Percentiles rank a stretch among this genome's conserved stretches.
Conservation (phyloP, 2,113 vertebrate genomes). For the Columbina picui region DNA sequence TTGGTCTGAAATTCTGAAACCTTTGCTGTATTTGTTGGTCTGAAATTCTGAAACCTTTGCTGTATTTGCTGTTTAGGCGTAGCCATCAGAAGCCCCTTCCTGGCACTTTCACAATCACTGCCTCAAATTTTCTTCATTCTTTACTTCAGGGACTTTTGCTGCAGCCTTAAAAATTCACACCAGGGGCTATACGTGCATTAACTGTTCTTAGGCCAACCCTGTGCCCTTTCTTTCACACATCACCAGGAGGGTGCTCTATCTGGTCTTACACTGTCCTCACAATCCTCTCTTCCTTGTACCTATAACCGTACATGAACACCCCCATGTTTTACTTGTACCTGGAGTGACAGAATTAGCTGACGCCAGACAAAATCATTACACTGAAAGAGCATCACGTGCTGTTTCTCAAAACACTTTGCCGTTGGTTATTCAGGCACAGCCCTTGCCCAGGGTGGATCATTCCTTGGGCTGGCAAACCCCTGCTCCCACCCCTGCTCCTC, state of each 20-base stretch:
- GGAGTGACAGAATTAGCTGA: background rate
- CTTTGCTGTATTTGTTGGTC: background rate
- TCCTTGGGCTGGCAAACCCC: background rate
- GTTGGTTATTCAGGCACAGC: background rate
- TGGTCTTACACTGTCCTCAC: background rate
- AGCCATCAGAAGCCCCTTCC: background rate
- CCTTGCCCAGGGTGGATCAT: background rate
- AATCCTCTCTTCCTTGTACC: background rate
- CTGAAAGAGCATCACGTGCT: fast-evolving
- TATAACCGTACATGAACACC: background rate
- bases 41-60: background rate
- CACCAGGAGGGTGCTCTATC: background rate
- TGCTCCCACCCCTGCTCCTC: background rate
- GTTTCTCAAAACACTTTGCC: background rate
- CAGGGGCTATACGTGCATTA: fast-evolving
- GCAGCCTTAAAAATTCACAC: background rate
- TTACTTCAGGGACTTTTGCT: background rate
- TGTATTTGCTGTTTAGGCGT: background rate
- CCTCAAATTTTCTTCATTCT: background rate
- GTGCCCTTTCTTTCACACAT: background rate
- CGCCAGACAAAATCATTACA: background rate
- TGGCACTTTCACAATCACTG: background rate
- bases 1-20: background rate
- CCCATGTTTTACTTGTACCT: background rate
- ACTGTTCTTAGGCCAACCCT: background rate